Percentiles rank a stretch among this genome's conserved stretches.
phyloP scores from a whole-genome alignment of 2,888 invertebrate species.

The Orthosia incerta region DNA sequence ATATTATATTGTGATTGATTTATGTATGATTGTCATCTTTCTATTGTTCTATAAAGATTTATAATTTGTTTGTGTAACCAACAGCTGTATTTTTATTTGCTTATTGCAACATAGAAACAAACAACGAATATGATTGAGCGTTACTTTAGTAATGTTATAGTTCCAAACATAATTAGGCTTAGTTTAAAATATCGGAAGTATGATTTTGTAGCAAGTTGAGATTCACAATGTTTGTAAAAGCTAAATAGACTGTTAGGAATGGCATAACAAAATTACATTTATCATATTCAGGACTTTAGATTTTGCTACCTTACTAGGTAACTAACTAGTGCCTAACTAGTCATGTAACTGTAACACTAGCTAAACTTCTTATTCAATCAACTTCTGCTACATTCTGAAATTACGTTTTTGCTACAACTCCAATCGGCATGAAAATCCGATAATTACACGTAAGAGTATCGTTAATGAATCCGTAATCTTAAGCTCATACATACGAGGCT shows the following conservation, averaged over 20 bases:
- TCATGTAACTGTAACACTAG: not conserved
- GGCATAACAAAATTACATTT: not conserved
- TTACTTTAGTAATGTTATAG: conserved; percentile 7
- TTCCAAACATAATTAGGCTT: not conserved
- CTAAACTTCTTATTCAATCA: conserved; percentile 7
- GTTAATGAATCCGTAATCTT: conserved; percentile 38
- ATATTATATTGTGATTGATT: conserved; percentile 62
- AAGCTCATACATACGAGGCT: conserved; percentile 21
- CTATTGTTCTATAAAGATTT: conserved; percentile 55
- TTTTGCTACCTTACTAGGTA: not conserved
- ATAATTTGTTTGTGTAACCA: conserved; percentile 27
- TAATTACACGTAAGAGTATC: conserved; percentile 40
- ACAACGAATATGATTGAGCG: conserved; percentile 7
- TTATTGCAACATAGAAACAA: conserved; percentile 26
- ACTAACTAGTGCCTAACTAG: no score
- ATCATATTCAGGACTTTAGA: not conserved
- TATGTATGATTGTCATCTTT: conserved; percentile 59
- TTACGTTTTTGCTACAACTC: conserved; percentile 27
- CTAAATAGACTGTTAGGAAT: not conserved
- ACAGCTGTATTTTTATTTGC: conserved; percentile 35
- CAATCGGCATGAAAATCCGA: conserved; percentile 44
- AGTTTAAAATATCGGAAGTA: not conserved
- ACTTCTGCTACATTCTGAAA: not conserved
- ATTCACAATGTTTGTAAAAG: not conserved
- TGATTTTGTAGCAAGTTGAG: not conserved